These are phyloP conservation scores for Percopsis omiscomaycus DNA, from an alignment of 2,797 vertebrate genomes.

Conservation along the genomic window DNA sequence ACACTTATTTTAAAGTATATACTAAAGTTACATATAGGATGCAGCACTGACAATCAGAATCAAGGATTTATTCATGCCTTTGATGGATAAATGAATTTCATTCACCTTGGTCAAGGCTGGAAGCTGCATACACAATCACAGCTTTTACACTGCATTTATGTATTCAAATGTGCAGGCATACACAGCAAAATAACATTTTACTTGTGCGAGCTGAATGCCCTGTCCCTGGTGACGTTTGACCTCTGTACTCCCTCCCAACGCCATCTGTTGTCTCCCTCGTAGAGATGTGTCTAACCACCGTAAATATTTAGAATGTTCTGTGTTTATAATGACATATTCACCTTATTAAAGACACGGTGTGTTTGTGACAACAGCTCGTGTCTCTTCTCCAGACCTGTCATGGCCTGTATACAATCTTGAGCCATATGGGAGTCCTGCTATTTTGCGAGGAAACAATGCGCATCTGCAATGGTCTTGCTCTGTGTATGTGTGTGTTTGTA, in stretches of 20 bases:
- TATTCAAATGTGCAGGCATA: slow-evolving; percentile 1
- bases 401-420: slow-evolving; percentile 39
- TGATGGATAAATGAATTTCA: slow-evolving; percentile 13
- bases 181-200: slow-evolving; percentile 1
- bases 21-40: slow-evolving; percentile 4
- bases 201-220: no score
- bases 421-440: slow-evolving; percentile 34
- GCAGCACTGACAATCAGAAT: slow-evolving; percentile 26
- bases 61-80: slow-evolving; percentile 30
- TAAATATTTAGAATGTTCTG: slow-evolving; percentile 45
- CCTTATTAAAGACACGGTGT: slow-evolving; percentile 51
- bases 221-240: slow-evolving; percentile 26
- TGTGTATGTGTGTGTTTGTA: background rate
- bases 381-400: slow-evolving; percentile 53
- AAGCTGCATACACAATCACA: background rate
- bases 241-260: slow-evolving; percentile 22
- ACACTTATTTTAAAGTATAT: background rate
- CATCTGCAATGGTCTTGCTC: background rate
- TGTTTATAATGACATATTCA: slow-evolving; percentile 66
- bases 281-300: slow-evolving; percentile 12
- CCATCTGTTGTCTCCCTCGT: slow-evolving; percentile 26
- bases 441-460: slow-evolving; percentile 43
- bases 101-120: slow-evolving; percentile 6
- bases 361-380: slow-evolving; percentile 44
- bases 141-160: background rate